phyloP scores from a whole-genome alignment of 2,888 invertebrate genomes.

The Arge pagana region DNA sequence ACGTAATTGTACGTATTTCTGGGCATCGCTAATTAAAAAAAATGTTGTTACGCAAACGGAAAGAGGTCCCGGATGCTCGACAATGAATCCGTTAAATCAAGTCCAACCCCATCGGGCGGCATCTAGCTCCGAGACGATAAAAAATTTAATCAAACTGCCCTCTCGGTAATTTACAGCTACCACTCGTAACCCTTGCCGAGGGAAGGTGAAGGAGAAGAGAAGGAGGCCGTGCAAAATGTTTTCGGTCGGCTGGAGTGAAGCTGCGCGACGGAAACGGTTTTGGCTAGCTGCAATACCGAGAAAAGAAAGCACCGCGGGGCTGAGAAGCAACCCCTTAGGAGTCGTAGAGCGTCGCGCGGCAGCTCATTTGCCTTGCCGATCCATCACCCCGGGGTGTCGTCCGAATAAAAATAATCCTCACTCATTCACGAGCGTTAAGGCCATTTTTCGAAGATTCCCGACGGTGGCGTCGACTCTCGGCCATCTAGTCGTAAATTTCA shows the following conservation, averaged over 20 bases:
- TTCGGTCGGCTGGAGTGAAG: constrained; percentile 3
- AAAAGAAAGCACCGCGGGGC: no score
- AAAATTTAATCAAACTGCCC: constrained; percentile 59
- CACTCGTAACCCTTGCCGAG: constrained; percentile 45
- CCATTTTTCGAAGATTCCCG: constrained; percentile 3
- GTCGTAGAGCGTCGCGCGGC: constrained; percentile 39
- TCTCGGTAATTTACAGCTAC: constrained; percentile 56
- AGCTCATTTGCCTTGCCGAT: constrained; percentile 40
- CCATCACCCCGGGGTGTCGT: constrained; percentile 34
- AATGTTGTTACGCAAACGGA: constrained; percentile 5
- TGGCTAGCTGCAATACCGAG: constrained; percentile 7
- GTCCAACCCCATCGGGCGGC: background rate
- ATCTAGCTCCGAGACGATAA: constrained; percentile 50
- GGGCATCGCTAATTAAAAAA: constrained; percentile 5
- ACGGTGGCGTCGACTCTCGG: constrained; percentile 13
- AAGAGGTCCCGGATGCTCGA: constrained; percentile 5
- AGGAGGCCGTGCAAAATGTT: constrained; percentile 5
- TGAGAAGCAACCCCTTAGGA: constrained; percentile 36
- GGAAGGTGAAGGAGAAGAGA: constrained; percentile 19
- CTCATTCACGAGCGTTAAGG: constrained; percentile 38
- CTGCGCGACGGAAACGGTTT: constrained; percentile 10
- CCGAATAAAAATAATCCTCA: constrained; percentile 49
- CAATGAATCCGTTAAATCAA: constrained; percentile 15
- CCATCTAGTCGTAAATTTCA: constrained; percentile 40
- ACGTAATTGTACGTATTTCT: no score